Conservation (phyloP, 2,113 vertebrate genomes). For the Cyprinus carpio region DNA sequence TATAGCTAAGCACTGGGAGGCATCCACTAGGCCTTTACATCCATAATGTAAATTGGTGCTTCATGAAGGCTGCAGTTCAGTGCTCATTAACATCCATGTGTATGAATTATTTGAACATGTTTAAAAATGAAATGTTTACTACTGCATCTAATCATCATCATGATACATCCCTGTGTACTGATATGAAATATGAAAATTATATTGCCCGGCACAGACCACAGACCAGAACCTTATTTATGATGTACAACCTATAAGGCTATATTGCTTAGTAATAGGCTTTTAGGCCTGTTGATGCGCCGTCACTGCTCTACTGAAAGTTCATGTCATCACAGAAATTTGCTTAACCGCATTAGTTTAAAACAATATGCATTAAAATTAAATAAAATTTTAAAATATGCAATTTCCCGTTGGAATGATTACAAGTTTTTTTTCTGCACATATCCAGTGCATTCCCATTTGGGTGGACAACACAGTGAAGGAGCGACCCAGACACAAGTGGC, state of each 20-base stretch:
- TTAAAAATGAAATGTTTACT: slow-evolving; percentile 35
- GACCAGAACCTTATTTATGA: too few relatives aligned
- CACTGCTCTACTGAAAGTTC: too few relatives aligned
- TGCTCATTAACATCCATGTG: slow-evolving; percentile 29
- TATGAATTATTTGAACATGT: slow-evolving; percentile 22
- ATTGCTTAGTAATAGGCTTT: too few relatives aligned
- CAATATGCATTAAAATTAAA: too few relatives aligned
- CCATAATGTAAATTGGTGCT: background rate
- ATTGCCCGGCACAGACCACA: too few relatives aligned
- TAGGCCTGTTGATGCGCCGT: too few relatives aligned
- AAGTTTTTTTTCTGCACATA: background rate
- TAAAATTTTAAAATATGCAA: too few relatives aligned
- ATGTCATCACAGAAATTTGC: too few relatives aligned
- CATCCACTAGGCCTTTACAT: background rate
- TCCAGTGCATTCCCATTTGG: background rate
- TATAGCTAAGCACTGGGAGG: background rate
- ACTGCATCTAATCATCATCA: slow-evolving; percentile 30
- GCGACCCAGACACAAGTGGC: background rate
- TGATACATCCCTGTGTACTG: background rate
- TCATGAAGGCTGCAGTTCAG: too few relatives aligned
- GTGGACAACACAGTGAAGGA: background rate
- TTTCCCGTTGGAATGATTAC: background rate
- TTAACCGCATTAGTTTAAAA: too few relatives aligned
- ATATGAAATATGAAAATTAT: too few relatives aligned
- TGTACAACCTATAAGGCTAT: too few relatives aligned